Base-by-base conservation (phyloP, 2,888 invertebrate species). In the Vannuccia rotundouncinata region DNA sequence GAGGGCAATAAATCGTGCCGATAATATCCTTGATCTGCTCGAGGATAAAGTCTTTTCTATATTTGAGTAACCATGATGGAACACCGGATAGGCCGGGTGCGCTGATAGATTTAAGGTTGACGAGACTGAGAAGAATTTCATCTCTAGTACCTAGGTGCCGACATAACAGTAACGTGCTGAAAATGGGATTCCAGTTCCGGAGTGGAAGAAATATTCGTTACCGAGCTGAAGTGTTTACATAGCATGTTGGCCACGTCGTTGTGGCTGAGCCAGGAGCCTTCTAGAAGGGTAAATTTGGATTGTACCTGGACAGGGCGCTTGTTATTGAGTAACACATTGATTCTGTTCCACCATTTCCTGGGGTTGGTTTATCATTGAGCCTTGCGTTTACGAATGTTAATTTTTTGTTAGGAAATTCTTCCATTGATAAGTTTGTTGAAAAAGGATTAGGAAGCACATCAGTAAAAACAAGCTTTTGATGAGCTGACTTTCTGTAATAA, bases 61-160 rank as follows among this genome's bases (percentile, higher is more conserved):
- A 66, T 66, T 66, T 66, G 66, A 66, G 25, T n/a, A 66, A 2
- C 66, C 66, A 66, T 66, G 66, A 66, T 66, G 66, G 66, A 27
- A 66, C 25, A 66, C 10, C 66, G 13, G 66, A 66, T n/a, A 22
- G 66, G 66, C 66, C 66, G 2, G 66, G 66, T 66, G 66, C 22
- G 66, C 66, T 66, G 66, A 22, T 66, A 17, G 22, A 5, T 66
- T 27, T 66, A 22, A 66, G 66, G 66, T 66, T 66, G 66, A 27
- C 5, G 22, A 66, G 66, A 66, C 25, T 5, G 2, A 66, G 45
- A 45, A 45, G 45, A 45, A 45, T 45, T 45, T 45, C 45, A 10
- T 45, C 45, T 45, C 17, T 45, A 2, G 10, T 66, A 66, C 2
- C 2, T 66, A 66, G 66, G 66, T 66, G 66, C 22, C 66, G 25